Evolutionary conservation across 2,113 vertebrate species (phyloP).

Genomic region (Sebastes schlegelii): DNA sequence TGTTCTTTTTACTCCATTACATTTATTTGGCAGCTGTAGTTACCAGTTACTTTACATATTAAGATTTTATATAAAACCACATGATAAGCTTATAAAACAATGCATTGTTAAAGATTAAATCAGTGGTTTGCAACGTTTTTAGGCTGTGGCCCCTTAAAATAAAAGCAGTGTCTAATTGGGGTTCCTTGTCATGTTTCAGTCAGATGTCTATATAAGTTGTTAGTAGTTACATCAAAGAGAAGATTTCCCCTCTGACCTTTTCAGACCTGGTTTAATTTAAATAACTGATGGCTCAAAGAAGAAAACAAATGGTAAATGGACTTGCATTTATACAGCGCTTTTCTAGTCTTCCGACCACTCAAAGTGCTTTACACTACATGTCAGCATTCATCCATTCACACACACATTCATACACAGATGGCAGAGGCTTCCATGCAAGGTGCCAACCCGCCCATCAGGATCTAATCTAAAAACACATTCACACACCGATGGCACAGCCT

Average conservation of each 20-base stretch:
- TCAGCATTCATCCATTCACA: too few relatives aligned
- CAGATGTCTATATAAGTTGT: not conserved
- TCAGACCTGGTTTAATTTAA: not conserved
- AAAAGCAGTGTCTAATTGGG: not conserved
- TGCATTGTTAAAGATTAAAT: not conserved
- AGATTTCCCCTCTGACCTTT: not conserved
- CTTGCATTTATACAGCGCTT: too few relatives aligned
- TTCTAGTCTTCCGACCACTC: too few relatives aligned
- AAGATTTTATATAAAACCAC: not conserved
- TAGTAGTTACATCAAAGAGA: not conserved
- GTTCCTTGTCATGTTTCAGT: slow-evolving; percentile 3
- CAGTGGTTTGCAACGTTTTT: not conserved
- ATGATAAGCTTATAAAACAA: not conserved
- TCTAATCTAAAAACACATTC: too few relatives aligned
- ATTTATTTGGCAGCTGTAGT: not conserved
- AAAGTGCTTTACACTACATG: too few relatives aligned
- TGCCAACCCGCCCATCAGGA: too few relatives aligned
- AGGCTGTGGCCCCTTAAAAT: not conserved
- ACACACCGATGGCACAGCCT: too few relatives aligned
- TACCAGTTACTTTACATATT: not conserved
- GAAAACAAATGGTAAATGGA: too few relatives aligned
- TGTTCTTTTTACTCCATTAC: not conserved
- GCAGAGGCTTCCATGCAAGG: too few relatives aligned
- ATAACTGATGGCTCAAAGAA: too few relatives aligned
- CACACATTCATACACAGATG: too few relatives aligned